These are phyloP conservation scores for Pseudorasbora parva DNA, from an alignment of 2,113 vertebrate species.

Conservation along the genomic window DNA sequence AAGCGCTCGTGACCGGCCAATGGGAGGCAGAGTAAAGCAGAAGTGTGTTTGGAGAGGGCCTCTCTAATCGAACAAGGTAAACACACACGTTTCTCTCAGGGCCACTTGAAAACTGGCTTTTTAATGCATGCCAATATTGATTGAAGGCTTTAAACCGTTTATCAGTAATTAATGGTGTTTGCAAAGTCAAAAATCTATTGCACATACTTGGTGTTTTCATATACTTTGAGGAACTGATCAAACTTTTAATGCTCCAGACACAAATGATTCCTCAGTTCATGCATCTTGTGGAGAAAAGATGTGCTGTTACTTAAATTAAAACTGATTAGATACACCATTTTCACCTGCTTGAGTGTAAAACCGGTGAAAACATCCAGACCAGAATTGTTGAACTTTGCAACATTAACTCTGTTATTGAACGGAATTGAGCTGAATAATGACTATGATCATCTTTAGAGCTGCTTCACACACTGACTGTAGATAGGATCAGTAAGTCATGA, in stretches of 20 bases:
- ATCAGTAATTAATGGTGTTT: constrained; percentile 19
- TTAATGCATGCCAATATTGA: not conserved
- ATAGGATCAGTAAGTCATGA: too few relatives aligned
- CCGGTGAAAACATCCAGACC: not conserved
- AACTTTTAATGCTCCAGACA: not conserved
- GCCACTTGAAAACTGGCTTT: not conserved
- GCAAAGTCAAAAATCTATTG: not conserved
- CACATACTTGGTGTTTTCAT: not conserved
- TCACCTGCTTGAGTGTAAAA: not conserved
- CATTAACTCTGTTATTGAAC: too few relatives aligned
- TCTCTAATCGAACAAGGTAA: constrained; percentile 71
- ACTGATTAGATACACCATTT: not conserved
- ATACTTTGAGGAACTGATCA: not conserved
- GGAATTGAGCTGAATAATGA: too few relatives aligned
- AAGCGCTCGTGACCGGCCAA: constrained; percentile 56
- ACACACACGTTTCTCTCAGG: constrained; percentile 49
- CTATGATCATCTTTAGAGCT: too few relatives aligned
- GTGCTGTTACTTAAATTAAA: too few relatives aligned
- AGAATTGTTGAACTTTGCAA: too few relatives aligned
- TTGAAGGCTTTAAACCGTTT: not conserved
- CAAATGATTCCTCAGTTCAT: not conserved
- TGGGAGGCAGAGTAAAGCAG: constrained; percentile 60
- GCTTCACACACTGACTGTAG: too few relatives aligned
- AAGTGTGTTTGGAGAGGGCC: constrained; percentile 50
- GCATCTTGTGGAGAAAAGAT: not conserved